Evolutionary conservation across 2,888 invertebrate species (phyloP).

Genomic region (Drosophila histrio): DNA sequence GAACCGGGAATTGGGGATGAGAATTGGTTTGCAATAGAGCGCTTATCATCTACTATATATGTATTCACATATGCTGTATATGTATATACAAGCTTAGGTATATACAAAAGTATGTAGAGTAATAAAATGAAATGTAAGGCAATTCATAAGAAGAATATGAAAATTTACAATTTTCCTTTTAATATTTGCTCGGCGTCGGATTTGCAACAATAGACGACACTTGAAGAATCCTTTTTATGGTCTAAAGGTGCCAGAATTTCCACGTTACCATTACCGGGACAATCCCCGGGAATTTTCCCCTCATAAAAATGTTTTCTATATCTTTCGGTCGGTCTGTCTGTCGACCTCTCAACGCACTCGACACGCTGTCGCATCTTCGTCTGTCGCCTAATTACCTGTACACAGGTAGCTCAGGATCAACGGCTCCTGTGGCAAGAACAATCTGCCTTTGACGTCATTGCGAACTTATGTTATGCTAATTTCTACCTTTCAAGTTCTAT

Average conservation of each 20-base stretch:
- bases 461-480: constrained; percentile 72
- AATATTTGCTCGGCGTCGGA: neutral
- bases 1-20: constrained; percentile 8
- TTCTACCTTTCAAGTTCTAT: constrained; percentile 56
- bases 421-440: constrained; percentile 4
- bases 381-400: constrained; percentile 40
- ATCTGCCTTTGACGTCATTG: constrained; percentile 62
- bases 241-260: constrained; percentile 45
- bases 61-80: neutral
- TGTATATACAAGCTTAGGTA: neutral
- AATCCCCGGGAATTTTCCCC: constrained; percentile 35
- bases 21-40: constrained; percentile 18
- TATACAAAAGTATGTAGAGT: neutral
- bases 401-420: constrained; percentile 13
- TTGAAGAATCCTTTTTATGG: constrained; percentile 49
- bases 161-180: constrained; percentile 32
- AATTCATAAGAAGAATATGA: constrained; percentile 26
- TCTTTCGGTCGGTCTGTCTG: constrained; percentile 1
- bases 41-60: constrained; percentile 28
- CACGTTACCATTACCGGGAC: constrained; percentile 13
- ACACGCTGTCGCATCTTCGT: neutral
- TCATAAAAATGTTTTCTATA: constrained; percentile 37
- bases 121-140: constrained; percentile 6
- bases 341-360: neutral
- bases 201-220: constrained; percentile 40